Evolutionary conservation across 1,140 invertebrate species (phyloP).

Genomic region (Latrodectus geometricus): DNA sequence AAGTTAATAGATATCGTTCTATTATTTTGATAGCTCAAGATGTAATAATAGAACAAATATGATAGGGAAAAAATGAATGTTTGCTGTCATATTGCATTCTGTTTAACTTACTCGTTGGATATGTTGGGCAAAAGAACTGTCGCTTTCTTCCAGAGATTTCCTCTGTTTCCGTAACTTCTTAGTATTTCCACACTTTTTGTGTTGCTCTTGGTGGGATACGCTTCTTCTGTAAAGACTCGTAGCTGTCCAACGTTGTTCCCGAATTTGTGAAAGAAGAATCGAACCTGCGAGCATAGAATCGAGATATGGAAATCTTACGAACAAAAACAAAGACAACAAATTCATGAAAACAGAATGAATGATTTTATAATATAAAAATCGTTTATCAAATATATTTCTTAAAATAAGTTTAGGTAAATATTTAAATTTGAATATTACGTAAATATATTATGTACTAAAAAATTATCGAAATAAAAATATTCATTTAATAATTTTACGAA

Average conservation of each 20-base stretch:
- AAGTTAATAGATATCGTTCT: too few species aligned
- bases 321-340: too few species aligned
- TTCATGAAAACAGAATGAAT: neutral
- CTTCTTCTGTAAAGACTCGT: conserved; percentile 78
- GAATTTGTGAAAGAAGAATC: conserved; percentile 86
- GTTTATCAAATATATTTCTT: neutral
- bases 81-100: neutral
- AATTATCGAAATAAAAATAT: too few species aligned
- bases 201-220: conserved; percentile 77
- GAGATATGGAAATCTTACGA: neutral
- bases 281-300: conserved; percentile 72
- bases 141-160: conserved; percentile 80
- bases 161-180: conserved; percentile 80
- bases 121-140: conserved; percentile 80
- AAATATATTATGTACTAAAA: neutral
- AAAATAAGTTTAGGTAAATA: neutral
- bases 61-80: neutral
- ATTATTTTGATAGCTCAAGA: too few species aligned
- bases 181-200: conserved; percentile 73
- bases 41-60: too few species aligned
- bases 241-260: conserved; percentile 81
- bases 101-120: conserved; percentile 75
- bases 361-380: neutral
- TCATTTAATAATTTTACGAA: too few species aligned
- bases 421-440: neutral